phyloP scores from a whole-genome alignment of 1,140 invertebrate species.

The Archivesica marissinica region DNA sequence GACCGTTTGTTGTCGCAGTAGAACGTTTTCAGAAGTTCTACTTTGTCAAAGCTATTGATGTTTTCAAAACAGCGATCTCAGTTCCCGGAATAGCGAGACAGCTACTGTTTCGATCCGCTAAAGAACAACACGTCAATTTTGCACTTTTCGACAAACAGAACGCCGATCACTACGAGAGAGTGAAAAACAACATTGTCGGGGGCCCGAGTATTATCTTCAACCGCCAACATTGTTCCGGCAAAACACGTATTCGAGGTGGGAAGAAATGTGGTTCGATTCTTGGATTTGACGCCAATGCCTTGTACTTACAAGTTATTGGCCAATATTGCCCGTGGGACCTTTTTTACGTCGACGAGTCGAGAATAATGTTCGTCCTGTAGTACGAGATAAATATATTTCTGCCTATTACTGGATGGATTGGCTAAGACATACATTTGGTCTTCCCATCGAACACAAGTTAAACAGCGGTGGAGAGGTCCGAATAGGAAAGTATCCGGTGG shows the following conservation, averaged over 20 bases:
- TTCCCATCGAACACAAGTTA: constrained; percentile 19
- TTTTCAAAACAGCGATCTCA: constrained; percentile 56
- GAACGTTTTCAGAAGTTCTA: constrained; percentile 44
- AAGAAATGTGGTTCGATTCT: constrained; percentile 31
- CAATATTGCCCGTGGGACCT: constrained; percentile 56
- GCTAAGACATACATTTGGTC: background rate
- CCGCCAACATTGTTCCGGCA: constrained; percentile 3
- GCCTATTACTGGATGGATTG: constrained; percentile 51
- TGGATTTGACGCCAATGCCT: constrained; percentile 59
- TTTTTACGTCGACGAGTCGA: constrained; percentile 27
- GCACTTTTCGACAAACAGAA: constrained; percentile 17
- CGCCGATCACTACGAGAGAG: background rate
- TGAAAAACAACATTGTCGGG: constrained; percentile 32
- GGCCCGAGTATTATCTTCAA: constrained; percentile 44
- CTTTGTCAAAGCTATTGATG: constrained; percentile 44
- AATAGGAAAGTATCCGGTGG: constrained; percentile 9
- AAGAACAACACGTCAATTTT: background rate
- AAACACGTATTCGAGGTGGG: constrained; percentile 8
- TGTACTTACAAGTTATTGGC: constrained; percentile 55
- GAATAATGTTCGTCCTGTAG: constrained; percentile 25
- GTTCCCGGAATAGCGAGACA: constrained; percentile 55
- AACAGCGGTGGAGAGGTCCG: constrained; percentile 6
- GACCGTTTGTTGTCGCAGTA: constrained; percentile 43
- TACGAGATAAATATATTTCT: too few species aligned
- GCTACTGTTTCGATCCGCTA: constrained; percentile 13